Evolutionary conservation across 2,797 vertebrate genomes (phyloP), one percentile per base, ranked within the genome.

Genomic region (Diplodus puntazzo): DNA sequence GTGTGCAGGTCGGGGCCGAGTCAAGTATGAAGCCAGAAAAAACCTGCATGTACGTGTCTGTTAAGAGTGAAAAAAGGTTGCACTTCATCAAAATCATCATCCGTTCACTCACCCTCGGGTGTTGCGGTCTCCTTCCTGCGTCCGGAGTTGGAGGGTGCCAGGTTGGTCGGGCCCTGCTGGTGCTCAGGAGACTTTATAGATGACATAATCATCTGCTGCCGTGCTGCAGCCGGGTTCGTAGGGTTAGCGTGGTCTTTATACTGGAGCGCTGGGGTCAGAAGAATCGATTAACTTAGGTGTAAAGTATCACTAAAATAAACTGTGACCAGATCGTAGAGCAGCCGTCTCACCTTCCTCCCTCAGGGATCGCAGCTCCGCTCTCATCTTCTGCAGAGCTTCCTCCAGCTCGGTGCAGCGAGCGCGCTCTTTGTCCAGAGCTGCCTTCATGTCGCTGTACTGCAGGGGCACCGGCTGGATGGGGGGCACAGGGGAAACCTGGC

Each of bases 401-500:
- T 99, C 98, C 60, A 99, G 95, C 93, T 99, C 98, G 1, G 97
- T 95, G 89, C 96, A 97, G 79, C 97, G 97, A 42, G 95, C 81
- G 10, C 98, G 97, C 93, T 99, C 98, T 92, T 99, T 99, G 90
- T 99, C 98, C 95, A 99, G 95, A 20, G 98, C 98, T 52, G 93
- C 82, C 94, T 99, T 99, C 95, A 99, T 96, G 93, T 99, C 98
- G 81, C 95, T 99, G 95, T 99, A 99, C 94, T 98, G 98, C 94
- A 98, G 94, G 85, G 98, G 97, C 90, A 98, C 97, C 58, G 98
- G 97, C 90, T 96, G 95, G 91, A 92, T 89, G 17, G 93, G 86
- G 46, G 85, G 86, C 18, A 88, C 88, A 0, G 93, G 93, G 12
- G 93, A 91, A 8, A 88, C 77, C 77, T 92, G 94, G 27, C 91